Conservation (phyloP, 2,888 invertebrate genomes). For the Limnephilus auricula region DNA sequence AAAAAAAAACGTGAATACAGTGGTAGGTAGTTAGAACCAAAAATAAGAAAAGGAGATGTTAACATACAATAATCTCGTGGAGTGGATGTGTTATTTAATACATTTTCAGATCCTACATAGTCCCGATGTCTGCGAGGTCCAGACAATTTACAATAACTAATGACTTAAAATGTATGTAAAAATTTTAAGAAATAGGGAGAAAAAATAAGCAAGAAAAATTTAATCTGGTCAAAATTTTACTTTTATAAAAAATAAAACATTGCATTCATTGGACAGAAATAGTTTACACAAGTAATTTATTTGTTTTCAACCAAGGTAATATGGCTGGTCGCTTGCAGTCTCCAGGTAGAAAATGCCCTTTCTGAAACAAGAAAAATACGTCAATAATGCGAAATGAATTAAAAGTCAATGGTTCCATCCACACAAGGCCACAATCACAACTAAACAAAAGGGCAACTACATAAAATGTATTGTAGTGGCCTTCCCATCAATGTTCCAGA, state of each 20-base stretch:
- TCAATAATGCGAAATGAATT: background rate
- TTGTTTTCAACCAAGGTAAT: conserved; percentile 43
- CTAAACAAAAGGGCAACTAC: no score
- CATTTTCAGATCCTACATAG: no score
- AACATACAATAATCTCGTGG: no score
- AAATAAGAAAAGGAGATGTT: no score
- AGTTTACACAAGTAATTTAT: background rate
- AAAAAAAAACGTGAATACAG: no score
- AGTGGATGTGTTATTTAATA: no score
- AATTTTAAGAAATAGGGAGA: background rate
- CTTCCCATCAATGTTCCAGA: no score
- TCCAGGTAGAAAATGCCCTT: conserved; percentile 69
- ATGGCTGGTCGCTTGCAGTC: conserved; percentile 64
- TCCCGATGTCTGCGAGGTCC: no score
- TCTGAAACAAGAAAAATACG: conserved; percentile 63
- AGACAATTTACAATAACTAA: no score
- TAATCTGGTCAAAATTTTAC: background rate
- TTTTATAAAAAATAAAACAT: background rate
- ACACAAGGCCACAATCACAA: no score
- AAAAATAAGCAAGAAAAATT: background rate
- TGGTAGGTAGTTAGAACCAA: no score
- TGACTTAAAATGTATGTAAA: background rate
- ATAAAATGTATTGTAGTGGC: no score
- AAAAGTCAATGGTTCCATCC: background rate
- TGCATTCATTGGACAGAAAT: background rate